A percentile compares a stretch with the other conserved stretches of the same genome.
Conservation (phyloP, 2,797 vertebrate species). For the Rhinella marina region DNA sequence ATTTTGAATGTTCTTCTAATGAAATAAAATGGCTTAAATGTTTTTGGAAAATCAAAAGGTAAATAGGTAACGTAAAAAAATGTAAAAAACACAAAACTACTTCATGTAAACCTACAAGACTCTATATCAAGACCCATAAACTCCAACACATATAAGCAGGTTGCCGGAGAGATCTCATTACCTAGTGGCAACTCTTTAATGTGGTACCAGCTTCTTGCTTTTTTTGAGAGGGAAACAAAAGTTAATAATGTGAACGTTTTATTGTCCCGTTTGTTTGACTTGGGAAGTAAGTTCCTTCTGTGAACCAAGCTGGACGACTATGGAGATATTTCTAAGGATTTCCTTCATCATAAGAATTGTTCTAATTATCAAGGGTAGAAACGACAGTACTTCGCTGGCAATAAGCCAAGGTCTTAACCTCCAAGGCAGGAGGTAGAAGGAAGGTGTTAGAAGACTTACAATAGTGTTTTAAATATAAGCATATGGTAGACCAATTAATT, state of each 20-base stretch:
- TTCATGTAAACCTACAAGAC: slow-evolving; percentile 7
- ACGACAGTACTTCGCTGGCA: slow-evolving; percentile 72
- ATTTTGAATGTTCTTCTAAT: background rate
- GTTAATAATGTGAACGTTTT: slow-evolving; percentile 92
- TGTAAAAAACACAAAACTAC: background rate
- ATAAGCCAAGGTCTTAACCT: slow-evolving; percentile 74
- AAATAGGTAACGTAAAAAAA: slow-evolving; percentile 9
- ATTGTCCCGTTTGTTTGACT: slow-evolving; percentile 76
- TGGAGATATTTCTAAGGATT: slow-evolving; percentile 81
- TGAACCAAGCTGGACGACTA: slow-evolving; percentile 69
- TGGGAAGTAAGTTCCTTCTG: slow-evolving; percentile 80
- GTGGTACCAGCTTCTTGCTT: slow-evolving; percentile 73
- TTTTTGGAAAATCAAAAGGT: slow-evolving; percentile 25
- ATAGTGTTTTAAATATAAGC: slow-evolving; percentile 77
- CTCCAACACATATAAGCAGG: slow-evolving; percentile 70
- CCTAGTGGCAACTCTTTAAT: slow-evolving; percentile 83
- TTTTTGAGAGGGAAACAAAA: slow-evolving; percentile 79
- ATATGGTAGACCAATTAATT: slow-evolving; percentile 81
- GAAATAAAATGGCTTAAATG: background rate
- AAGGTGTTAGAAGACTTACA: slow-evolving; percentile 75
- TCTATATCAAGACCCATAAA: slow-evolving; percentile 36
- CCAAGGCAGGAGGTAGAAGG: slow-evolving; percentile 74
- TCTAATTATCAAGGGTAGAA: slow-evolving; percentile 81
- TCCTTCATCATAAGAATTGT: slow-evolving; percentile 83
- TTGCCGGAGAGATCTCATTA: slow-evolving; percentile 83